Base-by-base conservation (phyloP, 2,113 vertebrate genomes). In the Microcebus murinus region DNA sequence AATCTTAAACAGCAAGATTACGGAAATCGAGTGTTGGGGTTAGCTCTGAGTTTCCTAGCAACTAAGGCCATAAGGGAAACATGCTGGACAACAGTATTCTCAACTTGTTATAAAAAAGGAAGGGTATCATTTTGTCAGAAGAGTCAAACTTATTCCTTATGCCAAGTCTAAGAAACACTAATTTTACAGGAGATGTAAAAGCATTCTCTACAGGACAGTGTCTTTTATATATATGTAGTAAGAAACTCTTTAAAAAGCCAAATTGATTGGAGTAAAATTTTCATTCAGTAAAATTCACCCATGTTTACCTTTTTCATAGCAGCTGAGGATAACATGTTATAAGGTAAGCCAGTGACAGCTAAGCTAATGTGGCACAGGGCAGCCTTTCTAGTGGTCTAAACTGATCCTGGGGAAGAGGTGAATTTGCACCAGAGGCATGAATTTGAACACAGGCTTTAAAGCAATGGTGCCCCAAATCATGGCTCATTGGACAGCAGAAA, bases 31-130 rank as follows among this genome's bases (percentile, higher is more conserved):
- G 20, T 70, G 71, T 11, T 87, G 45, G 31, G 65, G 42, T 95
- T 77, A 50, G 13, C 42, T 79, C 18, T 65, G 84, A 96, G 71
- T 92, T 87, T 94, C 70, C 92, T 90, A 93, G 87, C 70, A 97
- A 87, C 29, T 34, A 81, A 93, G 20, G 39, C 36, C 59, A 87
- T 84, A 81, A 95, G 39, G 84, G 84, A 96, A 95, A 80, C 57
- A 90, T 36, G 23, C 25, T 74, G 36, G 48, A 4, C 59, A 93
- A 91, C 8, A 93, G 63, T 61, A 83, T 27, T 94, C 61, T 93
- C 48, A 90, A 87, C 74, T 86, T 71, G 23, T 80, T 23, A 88
- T 55, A 34, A 86, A 93, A 94, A 84, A 74, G 52, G 55, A 91
- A 87, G 21, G 34, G 7, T 39, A 55, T 83, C 48, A 79, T 93